phyloP scores from a whole-genome alignment of 2,113 vertebrate species.

The Nibea albiflora region DNA sequence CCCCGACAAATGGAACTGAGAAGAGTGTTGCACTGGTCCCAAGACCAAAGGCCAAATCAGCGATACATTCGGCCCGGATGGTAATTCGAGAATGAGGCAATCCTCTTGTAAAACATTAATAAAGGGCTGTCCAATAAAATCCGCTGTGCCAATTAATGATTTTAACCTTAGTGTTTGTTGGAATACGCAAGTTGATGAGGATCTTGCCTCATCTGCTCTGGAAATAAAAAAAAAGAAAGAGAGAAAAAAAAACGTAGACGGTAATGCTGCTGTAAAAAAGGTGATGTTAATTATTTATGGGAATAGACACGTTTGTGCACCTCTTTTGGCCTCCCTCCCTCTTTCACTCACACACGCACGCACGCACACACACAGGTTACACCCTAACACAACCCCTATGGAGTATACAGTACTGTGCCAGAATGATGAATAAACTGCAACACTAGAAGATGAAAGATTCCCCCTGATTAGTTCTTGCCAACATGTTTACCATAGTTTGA shows the following conservation, averaged over 20 bases:
- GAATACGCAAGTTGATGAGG: constrained; percentile 29
- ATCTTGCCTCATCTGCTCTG: constrained; percentile 33
- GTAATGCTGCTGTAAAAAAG: constrained; percentile 44
- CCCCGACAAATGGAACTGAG: constrained; percentile 43
- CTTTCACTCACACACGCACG: background rate
- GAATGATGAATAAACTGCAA: constrained; percentile 68
- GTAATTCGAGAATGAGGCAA: constrained; percentile 63
- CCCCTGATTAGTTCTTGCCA: constrained; percentile 70
- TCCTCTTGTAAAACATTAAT: constrained; percentile 69
- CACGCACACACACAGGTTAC: background rate
- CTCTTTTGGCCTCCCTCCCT: background rate
- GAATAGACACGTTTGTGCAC: constrained; percentile 43
- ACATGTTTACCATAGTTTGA: constrained; percentile 75
- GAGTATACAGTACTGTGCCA: constrained; percentile 32
- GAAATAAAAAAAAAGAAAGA: constrained; percentile 10
- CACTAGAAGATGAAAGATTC: constrained; percentile 70
- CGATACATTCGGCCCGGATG: constrained; percentile 29
- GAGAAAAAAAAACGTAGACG: constrained; percentile 29
- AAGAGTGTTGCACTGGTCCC: constrained; percentile 22
- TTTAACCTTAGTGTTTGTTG: constrained; percentile 51
- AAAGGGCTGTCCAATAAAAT: constrained; percentile 59
- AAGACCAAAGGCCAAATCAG: constrained; percentile 53
- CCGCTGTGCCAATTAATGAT: constrained; percentile 53
- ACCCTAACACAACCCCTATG: constrained; percentile 27
- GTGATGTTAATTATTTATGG: constrained; percentile 55